Base-by-base conservation (phyloP, 2,888 invertebrate species). In the Leptopilina drosophilae region DNA sequence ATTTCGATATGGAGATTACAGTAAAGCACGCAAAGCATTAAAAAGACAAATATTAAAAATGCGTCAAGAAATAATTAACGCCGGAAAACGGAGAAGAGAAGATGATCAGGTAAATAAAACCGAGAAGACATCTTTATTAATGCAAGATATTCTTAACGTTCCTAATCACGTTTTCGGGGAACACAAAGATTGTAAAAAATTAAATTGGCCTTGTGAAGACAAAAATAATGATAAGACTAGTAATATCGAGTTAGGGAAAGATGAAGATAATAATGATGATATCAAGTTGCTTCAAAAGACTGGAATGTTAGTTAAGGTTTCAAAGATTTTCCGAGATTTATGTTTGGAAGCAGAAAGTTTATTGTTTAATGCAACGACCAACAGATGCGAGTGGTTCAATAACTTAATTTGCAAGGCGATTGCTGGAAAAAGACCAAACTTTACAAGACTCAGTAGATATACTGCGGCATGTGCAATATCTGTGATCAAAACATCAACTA, bases 131-230 rank as follows among this genome's bases (percentile, higher is more conserved):
- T 7, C 6, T 0, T 42, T 78, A 42, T 69, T 81, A 8, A 65
- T 77, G 33, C 59, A 75, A 53, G 76, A 81, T 5, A 78, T 81
- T 42, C 59, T 78, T 49, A 82, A 80, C 65, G 53, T 81, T 11
- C 67, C 77, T 0, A 67, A 56, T 59, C 82, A 82, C 56, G 59
- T 79, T 0, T 59, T 59, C 15, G 59, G 59, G 7, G 59, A 59
- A 59, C 59, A 59, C 12, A n/a, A 59, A 59, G 59, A 59, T 14
- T 59, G 59, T 7, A 3, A 59, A 14, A n/a, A 15, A n/a, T 15
- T 59, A 59, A 15, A 59, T 14, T n/a, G 59, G n/a, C 59, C 59
- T n/a, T n/a, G 59, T 4, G 15, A 15, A n/a, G 42, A 42, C 42
- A 7, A 42, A 42, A 14, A n/a, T 5, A 56, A 56, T 11, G 59